Evolutionary conservation across 2,888 invertebrate species (phyloP).

Genomic region (Margaritifera margaritifera): DNA sequence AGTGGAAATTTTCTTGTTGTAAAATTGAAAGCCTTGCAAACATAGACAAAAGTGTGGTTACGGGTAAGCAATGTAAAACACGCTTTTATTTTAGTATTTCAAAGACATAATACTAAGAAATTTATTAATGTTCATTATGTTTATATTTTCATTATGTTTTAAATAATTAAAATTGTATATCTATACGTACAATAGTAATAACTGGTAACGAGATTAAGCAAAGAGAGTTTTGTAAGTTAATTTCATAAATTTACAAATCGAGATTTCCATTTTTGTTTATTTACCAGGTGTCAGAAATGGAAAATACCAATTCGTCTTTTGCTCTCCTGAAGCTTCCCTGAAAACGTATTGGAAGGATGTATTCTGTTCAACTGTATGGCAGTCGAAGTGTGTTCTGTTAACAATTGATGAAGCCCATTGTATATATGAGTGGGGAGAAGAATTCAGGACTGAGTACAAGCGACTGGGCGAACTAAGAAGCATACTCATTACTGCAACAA

Average conservation of each 20-base stretch:
- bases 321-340: conserved; percentile 29
- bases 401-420: conserved; percentile 38
- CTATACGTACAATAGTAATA: no score
- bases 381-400: conserved; percentile 14
- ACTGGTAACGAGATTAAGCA: no score
- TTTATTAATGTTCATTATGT: no score
- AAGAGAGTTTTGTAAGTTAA: no score
- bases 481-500: conserved; percentile 26
- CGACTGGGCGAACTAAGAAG: conserved; percentile 19
- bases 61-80: background rate
- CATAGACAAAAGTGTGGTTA: background rate
- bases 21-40: conserved; percentile 1
- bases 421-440: conserved; percentile 37
- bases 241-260: no score
- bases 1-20: conserved; percentile 12
- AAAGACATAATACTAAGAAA: no score
- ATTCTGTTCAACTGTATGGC: conserved; percentile 22
- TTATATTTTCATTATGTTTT: no score
- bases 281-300: conserved; percentile 9
- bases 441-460: conserved; percentile 29
- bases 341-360: conserved; percentile 26
- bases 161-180: no score
- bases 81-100: no score
- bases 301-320: conserved; percentile 17
- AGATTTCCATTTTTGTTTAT: background rate